Percentiles rank a stretch among this genome's conserved stretches.
Conservation (phyloP, 2,113 vertebrate genomes). For the Delphinus delphis region DNA sequence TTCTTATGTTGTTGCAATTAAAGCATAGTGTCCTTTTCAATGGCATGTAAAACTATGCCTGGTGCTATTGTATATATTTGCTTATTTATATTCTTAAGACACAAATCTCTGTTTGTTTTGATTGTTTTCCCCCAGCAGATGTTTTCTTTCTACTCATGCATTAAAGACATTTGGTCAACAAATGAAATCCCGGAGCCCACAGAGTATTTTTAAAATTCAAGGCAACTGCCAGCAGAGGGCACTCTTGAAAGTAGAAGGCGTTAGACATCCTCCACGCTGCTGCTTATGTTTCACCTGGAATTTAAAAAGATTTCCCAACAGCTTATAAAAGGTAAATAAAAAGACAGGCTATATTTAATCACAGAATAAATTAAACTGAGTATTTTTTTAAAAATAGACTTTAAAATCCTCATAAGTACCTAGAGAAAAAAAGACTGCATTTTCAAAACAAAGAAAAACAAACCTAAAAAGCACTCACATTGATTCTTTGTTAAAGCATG, state of each 20-base stretch:
- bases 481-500: neutral
- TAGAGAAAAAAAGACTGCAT: conserved; percentile 22
- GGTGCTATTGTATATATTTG: neutral
- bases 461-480: neutral
- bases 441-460: conserved; percentile 41
- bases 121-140: fast-evolving
- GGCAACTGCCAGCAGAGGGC: conserved; percentile 78
- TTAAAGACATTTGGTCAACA: neutral
- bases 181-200: neutral
- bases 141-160: neutral
- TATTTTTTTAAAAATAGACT: neutral
- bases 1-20: neutral
- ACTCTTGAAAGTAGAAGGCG: neutral
- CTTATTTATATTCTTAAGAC: neutral
- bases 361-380: conserved; percentile 28
- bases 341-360: neutral
- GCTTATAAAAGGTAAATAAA: neutral
- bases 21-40: neutral
- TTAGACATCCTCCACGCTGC: neutral
- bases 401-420: neutral
- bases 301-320: neutral
- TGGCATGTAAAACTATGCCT: neutral
- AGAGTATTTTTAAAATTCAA: neutral
- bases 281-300: neutral
- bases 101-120: neutral